Evolutionary conservation across 2,888 invertebrate species (phyloP), one percentile per base, ranked within the genome.

Genomic region (Caenorhabditis becei): DNA sequence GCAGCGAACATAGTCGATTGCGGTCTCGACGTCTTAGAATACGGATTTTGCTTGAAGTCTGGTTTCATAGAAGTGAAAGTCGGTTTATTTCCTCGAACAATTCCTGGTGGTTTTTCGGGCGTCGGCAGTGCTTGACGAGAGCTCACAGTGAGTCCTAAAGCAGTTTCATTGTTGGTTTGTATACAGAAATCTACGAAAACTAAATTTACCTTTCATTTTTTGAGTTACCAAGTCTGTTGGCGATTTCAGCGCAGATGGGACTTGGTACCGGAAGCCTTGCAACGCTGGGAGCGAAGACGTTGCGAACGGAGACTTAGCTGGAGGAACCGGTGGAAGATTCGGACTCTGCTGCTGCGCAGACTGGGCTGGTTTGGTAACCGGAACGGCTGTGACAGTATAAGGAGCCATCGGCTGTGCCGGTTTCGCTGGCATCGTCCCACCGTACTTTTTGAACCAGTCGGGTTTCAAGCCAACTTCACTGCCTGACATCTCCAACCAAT

Each of bases 171-270:
- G n/a, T n/a, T n/a, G n/a, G n/a, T n/a, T n/a, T n/a, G n/a, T n/a
- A n/a, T n/a, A n/a, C n/a, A n/a, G n/a, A n/a, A n/a, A n/a, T n/a
- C n/a, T n/a, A n/a, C n/a, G 41, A 47, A 47, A 47, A 18, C 18
- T 47, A 18, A 18, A 14, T 41, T 41, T 24, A 32, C 56, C 32
- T 35, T 18, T 16, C 56, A 56, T 56, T 56, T 56, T 56, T 5
- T 32, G 8, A 1, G 10, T 8, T 1, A 56, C 32, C 1, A 10
- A 7, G 1, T 56, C 56, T 7, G 35, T 56, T n/a, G 56, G 56
- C 1, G 56, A 56, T 10, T 32, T 56, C 20, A 35, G 56, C 1
- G 28, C 7, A 1, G 20, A 20, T 5, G 51, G 51, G 7, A 24
- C 2, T 11, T 56, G 32, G 10, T 56, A 32, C 1, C 32, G 56